Evolutionary conservation across 1,140 invertebrate genomes (phyloP).

Genomic region (Drosophila saltans): DNA sequence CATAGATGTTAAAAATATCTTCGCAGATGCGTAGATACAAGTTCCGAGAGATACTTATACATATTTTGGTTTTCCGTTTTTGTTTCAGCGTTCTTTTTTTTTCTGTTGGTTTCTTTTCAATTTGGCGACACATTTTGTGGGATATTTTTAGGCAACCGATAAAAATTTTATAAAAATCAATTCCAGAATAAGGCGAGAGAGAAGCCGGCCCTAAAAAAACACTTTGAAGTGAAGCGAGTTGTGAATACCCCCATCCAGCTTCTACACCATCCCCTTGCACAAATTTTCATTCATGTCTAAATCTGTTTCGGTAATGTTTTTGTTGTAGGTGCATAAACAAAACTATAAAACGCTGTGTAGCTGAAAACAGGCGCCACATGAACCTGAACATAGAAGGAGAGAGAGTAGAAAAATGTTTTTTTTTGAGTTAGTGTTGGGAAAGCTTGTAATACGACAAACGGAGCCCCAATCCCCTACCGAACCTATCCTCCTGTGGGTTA

Average conservation of each 20-base stretch:
- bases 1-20: slow-evolving; percentile 25
- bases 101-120: slow-evolving; percentile 10
- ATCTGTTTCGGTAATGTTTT: slow-evolving; percentile 15
- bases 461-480: background rate
- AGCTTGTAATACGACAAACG: background rate
- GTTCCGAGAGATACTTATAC: slow-evolving; percentile 39
- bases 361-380: slow-evolving; percentile 58
- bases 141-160: slow-evolving; percentile 61
- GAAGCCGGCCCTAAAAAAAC: slow-evolving; percentile 7
- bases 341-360: slow-evolving; percentile 66
- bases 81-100: background rate
- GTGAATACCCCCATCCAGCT: slow-evolving; percentile 34
- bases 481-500: background rate
- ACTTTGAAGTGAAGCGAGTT: slow-evolving; percentile 64
- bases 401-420: slow-evolving; percentile 35
- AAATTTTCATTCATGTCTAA: slow-evolving; percentile 46
- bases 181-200: slow-evolving; percentile 43
- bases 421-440: slow-evolving; percentile 32
- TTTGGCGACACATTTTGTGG: slow-evolving; percentile 65
- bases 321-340: slow-evolving; percentile 72
- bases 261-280: background rate
- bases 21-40: slow-evolving; percentile 41
- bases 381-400: background rate
- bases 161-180: slow-evolving; percentile 56
- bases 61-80: slow-evolving; percentile 16